phyloP scores from a whole-genome alignment of 2,113 vertebrate species.

The Grus americana region DNA sequence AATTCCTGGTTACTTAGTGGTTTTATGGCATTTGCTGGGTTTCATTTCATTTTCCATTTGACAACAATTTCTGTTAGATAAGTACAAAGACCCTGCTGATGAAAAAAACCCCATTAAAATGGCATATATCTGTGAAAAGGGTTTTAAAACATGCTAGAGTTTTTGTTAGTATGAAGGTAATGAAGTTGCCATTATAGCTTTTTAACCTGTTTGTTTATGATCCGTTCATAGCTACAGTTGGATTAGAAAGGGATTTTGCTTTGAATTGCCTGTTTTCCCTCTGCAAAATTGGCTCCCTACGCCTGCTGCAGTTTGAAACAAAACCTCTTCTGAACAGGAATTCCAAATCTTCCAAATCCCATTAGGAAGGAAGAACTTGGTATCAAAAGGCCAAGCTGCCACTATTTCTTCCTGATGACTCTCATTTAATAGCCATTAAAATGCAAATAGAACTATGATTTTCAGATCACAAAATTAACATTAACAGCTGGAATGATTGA shows the following conservation, averaged over 20 bases:
- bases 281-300: conserved; percentile 64
- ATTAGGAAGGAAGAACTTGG: conserved; percentile 76
- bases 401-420: conserved; percentile 86
- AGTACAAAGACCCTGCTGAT: neutral
- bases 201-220: conserved; percentile 48
- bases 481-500: conserved; percentile 83
- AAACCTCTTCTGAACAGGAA: conserved; percentile 60
- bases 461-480: conserved; percentile 87
- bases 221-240: conserved; percentile 61
- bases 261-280: conserved; percentile 68
- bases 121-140: conserved; percentile 27
- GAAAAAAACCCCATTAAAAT: conserved; percentile 43
- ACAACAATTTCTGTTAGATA: conserved; percentile 43
- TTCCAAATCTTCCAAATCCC: conserved; percentile 71
- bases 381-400: conserved; percentile 82
- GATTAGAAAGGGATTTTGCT: conserved; percentile 67
- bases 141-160: conserved; percentile 36
- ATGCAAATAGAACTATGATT: conserved; percentile 88
- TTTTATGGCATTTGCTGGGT: neutral
- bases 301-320: conserved; percentile 71
- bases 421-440: conserved; percentile 86
- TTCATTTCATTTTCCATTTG: conserved; percentile 3
- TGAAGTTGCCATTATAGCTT: conserved; percentile 53
- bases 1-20: neutral
- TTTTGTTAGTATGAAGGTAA: conserved; percentile 14